phyloP scores from a whole-genome alignment of 1,140 invertebrate genomes.

The Teleopsis dalmanni region DNA sequence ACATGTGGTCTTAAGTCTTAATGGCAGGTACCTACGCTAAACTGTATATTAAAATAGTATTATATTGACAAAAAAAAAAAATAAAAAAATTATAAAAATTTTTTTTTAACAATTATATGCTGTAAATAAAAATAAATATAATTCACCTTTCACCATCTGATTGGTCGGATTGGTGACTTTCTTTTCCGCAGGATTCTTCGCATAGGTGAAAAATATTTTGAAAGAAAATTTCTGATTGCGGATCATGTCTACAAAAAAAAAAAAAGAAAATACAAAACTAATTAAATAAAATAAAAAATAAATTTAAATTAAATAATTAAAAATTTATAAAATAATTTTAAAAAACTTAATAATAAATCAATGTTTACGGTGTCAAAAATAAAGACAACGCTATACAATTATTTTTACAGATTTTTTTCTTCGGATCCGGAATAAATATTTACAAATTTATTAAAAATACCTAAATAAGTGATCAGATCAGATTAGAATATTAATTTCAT shows the following conservation, averaged over 20 bases:
- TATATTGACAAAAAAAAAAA: conserved; percentile 2
- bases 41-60: too few species aligned
- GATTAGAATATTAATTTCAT: too few species aligned
- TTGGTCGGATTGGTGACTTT: conserved; percentile 21
- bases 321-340: conserved; percentile 4
- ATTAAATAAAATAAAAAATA: conserved; percentile 11
- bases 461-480: too few species aligned
- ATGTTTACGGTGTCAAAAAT: too few species aligned
- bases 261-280: conserved; percentile 14
- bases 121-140: conserved; percentile 9
- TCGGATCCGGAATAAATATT: too few species aligned
- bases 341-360: too few species aligned
- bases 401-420: too few species aligned
- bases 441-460: too few species aligned
- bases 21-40: too few species aligned
- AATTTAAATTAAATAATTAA: conserved; percentile 6
- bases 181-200: conserved; percentile 32
- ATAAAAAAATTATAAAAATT: background rate
- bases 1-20: too few species aligned
- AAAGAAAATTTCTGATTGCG: conserved; percentile 40
- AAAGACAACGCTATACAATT: too few species aligned
- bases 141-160: conserved; percentile 24
- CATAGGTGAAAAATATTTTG: conserved; percentile 42
- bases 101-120: conserved; percentile 2
- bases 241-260: conserved; percentile 32